These are phyloP conservation scores for Hypomecis punctinalis DNA, from an alignment of 2,888 invertebrate species.

Conservation along the genomic window DNA sequence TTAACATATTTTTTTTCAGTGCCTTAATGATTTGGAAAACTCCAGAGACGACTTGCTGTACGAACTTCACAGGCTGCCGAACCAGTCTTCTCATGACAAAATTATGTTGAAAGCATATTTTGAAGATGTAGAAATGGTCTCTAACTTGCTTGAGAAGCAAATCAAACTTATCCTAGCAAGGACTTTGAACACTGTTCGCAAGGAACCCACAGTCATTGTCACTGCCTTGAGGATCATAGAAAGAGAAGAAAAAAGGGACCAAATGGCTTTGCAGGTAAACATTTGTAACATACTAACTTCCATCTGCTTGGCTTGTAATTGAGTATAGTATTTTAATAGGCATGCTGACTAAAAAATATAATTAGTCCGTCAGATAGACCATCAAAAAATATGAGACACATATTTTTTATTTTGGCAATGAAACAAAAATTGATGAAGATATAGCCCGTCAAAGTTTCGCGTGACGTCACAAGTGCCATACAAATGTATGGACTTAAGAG, in stretches of 20 bases:
- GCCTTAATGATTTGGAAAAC: slow-evolving; percentile 97
- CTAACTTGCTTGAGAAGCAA: slow-evolving; percentile 95
- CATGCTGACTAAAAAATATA: too few species aligned
- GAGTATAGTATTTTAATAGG: too few species aligned
- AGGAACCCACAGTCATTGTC: slow-evolving; percentile 97
- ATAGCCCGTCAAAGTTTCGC: too few species aligned
- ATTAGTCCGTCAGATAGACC: too few species aligned
- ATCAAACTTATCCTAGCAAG: slow-evolving; percentile 94
- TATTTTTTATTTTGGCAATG: too few species aligned
- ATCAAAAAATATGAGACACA: too few species aligned
- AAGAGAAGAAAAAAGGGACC: slow-evolving; percentile 97
- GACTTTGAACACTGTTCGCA: slow-evolving; percentile 96
- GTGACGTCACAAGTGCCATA: too few species aligned
- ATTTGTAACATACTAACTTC: too few species aligned
- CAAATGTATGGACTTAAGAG: too few species aligned
- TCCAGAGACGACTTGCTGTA: slow-evolving; percentile 98
- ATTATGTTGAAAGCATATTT: slow-evolving; percentile 98
- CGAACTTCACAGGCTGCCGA: slow-evolving; percentile 96
- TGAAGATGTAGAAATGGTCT: slow-evolving; percentile 96
- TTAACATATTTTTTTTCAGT: slow-evolving; percentile 72
- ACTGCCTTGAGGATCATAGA: slow-evolving; percentile 98
- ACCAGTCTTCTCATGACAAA: slow-evolving; percentile 95
- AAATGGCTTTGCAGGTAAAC: slow-evolving; percentile 89
- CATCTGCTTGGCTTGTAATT: not conserved
- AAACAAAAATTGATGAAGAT: too few species aligned